Evolutionary conservation across 64 coral and sea anemone species (phyloP).

Genomic region (Actinia equina): DNA sequence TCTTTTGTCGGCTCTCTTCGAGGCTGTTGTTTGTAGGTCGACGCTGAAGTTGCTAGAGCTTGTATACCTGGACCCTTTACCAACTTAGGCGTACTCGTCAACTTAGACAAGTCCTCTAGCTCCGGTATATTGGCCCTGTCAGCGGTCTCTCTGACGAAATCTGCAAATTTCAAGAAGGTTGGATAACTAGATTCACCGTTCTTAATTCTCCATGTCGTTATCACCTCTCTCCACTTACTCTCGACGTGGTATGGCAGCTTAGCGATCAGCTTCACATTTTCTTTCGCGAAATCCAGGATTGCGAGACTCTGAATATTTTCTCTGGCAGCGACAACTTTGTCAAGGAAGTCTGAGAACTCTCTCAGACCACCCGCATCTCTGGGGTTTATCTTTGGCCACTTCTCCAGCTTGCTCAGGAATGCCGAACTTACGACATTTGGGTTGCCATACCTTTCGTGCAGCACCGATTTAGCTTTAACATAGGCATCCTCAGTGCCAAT

Average conservation of each 20-base stretch:
- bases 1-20: background rate
- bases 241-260: conserved; percentile 62
- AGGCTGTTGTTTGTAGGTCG: background rate
- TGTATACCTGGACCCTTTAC: background rate
- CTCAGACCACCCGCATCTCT: conserved; percentile 52
- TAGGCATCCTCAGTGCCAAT: conserved; percentile 38
- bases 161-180: conserved; percentile 62
- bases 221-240: conserved; percentile 62
- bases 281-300: conserved; percentile 80
- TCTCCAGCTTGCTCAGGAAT: conserved; percentile 46
- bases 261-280: conserved; percentile 74
- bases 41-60: conserved; percentile 11
- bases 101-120: conserved; percentile 47
- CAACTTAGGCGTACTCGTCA: conserved; percentile 19
- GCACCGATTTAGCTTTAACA: conserved; percentile 16
- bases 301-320: conserved; percentile 45
- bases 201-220: conserved; percentile 35
- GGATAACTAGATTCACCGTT: conserved; percentile 56
- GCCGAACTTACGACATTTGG: conserved; percentile 41
- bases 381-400: conserved; percentile 54
- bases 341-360: conserved; percentile 67
- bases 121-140: conserved; percentile 84
- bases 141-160: conserved; percentile 65
- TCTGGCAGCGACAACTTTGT: conserved; percentile 63
- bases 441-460: conserved; percentile 25